These are phyloP conservation scores for Barnardius zonarius DNA, from an alignment of 2,113 vertebrate genomes.

Conservation along the genomic window DNA sequence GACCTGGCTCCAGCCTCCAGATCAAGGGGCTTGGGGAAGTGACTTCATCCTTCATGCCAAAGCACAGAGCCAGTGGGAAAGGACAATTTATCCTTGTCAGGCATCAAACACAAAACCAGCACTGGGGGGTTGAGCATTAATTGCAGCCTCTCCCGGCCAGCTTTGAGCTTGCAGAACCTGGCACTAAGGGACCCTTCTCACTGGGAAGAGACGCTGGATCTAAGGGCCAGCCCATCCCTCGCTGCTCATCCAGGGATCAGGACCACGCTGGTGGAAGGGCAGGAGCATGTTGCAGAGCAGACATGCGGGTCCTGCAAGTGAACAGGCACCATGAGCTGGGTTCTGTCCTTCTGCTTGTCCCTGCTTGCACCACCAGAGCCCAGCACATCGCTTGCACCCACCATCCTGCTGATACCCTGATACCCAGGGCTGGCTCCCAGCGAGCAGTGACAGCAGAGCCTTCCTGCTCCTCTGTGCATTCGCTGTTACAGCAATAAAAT, in stretches of 20 bases:
- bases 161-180: background rate
- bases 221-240: fast-evolving
- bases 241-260: fast-evolving
- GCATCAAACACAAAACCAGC: background rate
- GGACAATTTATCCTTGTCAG: background rate
- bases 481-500: background rate
- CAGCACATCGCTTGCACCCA: background rate
- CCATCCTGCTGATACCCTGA: too few species aligned
- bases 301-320: too few species aligned
- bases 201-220: fast-evolving
- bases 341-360: background rate
- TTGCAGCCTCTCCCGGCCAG: background rate
- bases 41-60: background rate
- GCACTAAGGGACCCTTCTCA: fast-evolving
- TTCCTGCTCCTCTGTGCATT: background rate
- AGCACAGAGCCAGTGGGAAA: background rate
- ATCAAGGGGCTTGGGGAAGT: background rate
- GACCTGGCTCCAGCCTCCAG: fast-evolving
- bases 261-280: background rate
- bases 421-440: background rate
- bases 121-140: background rate
- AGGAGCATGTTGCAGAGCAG: background rate
- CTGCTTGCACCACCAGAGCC: fast-evolving
- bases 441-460: background rate
- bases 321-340: background rate